Evolutionary conservation across 1,140 invertebrate species (phyloP).

Genomic region (Drosophila repleta): DNA sequence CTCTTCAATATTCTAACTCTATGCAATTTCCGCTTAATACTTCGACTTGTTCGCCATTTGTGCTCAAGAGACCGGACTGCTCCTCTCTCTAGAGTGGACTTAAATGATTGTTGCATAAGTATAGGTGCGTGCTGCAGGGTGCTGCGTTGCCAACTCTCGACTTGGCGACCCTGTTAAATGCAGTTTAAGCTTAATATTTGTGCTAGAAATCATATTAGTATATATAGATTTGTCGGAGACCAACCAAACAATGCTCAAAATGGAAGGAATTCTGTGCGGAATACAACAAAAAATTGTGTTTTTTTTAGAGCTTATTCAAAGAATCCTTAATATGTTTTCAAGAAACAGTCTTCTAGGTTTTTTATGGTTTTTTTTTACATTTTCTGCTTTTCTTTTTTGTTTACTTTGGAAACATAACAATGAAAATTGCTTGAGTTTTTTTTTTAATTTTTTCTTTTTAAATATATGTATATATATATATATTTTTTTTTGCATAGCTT

Average conservation of each 20-base stretch:
- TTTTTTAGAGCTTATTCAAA: slow-evolving; percentile 16
- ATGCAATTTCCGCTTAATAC: slow-evolving; percentile 20
- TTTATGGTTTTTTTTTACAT: slow-evolving; percentile 27
- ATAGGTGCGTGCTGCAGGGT: neutral
- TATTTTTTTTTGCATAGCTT: slow-evolving; percentile 34
- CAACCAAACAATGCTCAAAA: neutral
- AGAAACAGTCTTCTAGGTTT: slow-evolving; percentile 70
- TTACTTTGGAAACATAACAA: slow-evolving; percentile 63
- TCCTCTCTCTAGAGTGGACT: slow-evolving; percentile 8
- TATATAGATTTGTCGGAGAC: too few species aligned
- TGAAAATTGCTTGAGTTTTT: slow-evolving; percentile 51
- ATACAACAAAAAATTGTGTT: neutral
- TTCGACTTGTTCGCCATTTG: slow-evolving; percentile 18
- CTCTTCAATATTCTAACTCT: neutral
- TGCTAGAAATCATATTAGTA: slow-evolving; percentile 46
- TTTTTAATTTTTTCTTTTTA: slow-evolving; percentile 10
- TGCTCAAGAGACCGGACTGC: slow-evolving; percentile 27
- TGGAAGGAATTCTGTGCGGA: slow-evolving; percentile 4
- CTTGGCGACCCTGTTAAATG: slow-evolving; percentile 50
- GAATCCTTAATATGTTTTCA: slow-evolving; percentile 43
- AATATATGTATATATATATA: too few species aligned
- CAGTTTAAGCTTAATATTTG: slow-evolving; percentile 57
- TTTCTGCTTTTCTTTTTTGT: slow-evolving; percentile 44
- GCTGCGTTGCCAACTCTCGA: too few species aligned
- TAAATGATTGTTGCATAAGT: slow-evolving; percentile 4